Evolutionary conservation across 2,113 vertebrate genomes (phyloP).

Genomic region (Corythaeola cristata): DNA sequence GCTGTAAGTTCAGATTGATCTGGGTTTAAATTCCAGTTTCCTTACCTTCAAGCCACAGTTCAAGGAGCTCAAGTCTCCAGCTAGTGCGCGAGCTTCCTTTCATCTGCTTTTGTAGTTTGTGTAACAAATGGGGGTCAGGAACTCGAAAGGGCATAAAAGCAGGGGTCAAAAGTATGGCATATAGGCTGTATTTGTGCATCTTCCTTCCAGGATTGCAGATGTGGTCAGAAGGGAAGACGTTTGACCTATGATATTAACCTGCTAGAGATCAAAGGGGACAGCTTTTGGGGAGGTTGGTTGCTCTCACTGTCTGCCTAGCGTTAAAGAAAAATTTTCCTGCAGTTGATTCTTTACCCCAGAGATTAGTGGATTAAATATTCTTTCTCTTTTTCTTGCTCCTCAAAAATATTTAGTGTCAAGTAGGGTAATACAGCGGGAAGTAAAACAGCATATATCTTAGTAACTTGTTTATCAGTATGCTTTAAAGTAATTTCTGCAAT

Average conservation of each 20-base stretch:
- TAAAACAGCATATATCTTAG: neutral
- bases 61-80: neutral
- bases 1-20: neutral
- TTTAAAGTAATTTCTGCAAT: neutral
- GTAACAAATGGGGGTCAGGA: neutral
- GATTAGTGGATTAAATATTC: conserved; percentile 21
- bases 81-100: neutral
- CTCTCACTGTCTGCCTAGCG: neutral
- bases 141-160: neutral
- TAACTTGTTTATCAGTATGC: conserved; percentile 2
- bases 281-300: neutral
- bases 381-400: neutral
- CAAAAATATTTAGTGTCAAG: neutral
- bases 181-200: neutral
- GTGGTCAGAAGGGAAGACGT: neutral
- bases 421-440: neutral
- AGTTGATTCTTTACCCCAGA: conserved; percentile 1
- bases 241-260: conserved; percentile 4
- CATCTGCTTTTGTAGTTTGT: neutral
- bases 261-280: conserved; percentile 1
- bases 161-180: neutral
- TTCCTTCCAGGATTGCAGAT: neutral
- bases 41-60: neutral
- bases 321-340: neutral
- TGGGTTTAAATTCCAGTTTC: neutral